Conservation (phyloP, 2,797 vertebrate genomes). For the Pipistrellus pipistrellus region DNA sequence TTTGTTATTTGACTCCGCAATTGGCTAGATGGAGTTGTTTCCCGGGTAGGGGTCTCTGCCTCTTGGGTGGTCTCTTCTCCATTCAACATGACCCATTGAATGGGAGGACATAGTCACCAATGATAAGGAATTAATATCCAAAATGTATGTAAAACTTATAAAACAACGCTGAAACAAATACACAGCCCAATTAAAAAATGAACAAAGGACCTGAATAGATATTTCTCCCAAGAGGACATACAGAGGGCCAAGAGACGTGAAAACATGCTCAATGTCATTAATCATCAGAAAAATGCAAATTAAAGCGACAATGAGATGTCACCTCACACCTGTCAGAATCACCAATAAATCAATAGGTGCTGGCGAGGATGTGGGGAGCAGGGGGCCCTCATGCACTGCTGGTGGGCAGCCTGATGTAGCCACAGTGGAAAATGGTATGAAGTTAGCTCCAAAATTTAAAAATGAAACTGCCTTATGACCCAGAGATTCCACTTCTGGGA, state of each 20-base stretch:
- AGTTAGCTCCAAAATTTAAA: neutral
- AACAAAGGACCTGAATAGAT: neutral
- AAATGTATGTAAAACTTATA: neutral
- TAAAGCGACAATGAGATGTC: neutral
- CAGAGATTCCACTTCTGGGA: neutral
- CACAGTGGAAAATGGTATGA: neutral
- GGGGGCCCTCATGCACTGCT: neutral
- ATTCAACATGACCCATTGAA: neutral
- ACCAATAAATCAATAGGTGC: neutral
- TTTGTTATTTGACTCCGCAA: too few relatives aligned
- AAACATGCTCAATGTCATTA: neutral
- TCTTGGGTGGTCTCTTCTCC: too few relatives aligned
- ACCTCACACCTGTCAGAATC: neutral
- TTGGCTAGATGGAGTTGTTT: too few relatives aligned
- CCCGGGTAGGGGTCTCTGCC: too few relatives aligned
- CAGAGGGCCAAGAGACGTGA: neutral
- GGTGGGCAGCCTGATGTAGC: neutral
- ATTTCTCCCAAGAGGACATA: neutral
- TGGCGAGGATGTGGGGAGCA: neutral
- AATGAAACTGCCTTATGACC: neutral
- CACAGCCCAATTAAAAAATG: neutral
- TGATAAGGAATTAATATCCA: neutral
- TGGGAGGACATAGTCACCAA: neutral
- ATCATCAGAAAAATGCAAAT: neutral
- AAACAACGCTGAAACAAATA: neutral